These are phyloP conservation scores for Pheosia tremula DNA, from an alignment of 2,888 invertebrate genomes.

Conservation along the genomic window DNA sequence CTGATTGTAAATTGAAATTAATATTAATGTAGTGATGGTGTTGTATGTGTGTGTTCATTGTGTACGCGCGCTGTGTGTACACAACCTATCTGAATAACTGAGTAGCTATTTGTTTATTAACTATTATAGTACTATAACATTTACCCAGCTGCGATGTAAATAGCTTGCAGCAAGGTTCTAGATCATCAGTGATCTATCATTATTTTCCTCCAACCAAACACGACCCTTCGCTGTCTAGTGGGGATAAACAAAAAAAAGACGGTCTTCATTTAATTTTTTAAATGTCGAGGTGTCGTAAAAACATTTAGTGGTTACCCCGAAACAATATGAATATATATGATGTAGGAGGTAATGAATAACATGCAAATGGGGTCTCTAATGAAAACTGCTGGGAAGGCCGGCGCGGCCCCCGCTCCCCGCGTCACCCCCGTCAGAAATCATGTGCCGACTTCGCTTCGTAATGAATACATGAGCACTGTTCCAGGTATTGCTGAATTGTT, in stretches of 20 bases:
- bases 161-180: no score
- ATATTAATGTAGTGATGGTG: no score
- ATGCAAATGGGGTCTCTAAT: constrained; percentile 71
- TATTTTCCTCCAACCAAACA: no score
- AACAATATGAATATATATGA: constrained; percentile 49
- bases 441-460: constrained; percentile 31
- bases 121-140: no score
- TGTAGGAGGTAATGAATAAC: constrained; percentile 66
- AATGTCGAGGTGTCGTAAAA: constrained; percentile 31
- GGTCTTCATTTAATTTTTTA: constrained; percentile 8
- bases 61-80: no score
- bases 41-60: no score
- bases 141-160: no score
- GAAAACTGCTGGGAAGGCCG: constrained; percentile 54
- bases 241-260: constrained; percentile 3
- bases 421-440: constrained; percentile 21
- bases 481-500: constrained; percentile 3
- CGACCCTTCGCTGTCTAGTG: constrained; percentile 5
- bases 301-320: constrained; percentile 36
- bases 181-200: no score
- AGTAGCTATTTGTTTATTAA: no score
- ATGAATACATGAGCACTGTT: constrained; percentile 25
- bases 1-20: no score
- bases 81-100: neutral
- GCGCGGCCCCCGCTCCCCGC: constrained; percentile 13